Evolutionary conservation across 2,113 vertebrate species (phyloP).

Genomic region (Struthidea cinerea): DNA sequence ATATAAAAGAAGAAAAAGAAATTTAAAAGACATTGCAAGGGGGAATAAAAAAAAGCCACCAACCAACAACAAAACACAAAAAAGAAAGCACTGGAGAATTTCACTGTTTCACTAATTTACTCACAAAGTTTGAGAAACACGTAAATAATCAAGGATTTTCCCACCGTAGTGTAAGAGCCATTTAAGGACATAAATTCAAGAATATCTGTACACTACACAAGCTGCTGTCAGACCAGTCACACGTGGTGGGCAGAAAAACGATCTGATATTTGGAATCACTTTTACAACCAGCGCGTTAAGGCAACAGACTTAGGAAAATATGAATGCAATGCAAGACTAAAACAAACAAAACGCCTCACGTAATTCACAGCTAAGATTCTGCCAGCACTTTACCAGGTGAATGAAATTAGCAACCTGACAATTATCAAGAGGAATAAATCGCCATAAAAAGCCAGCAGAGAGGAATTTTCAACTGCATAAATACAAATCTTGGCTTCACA

Average conservation of each 20-base stretch:
- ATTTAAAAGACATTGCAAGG: background rate
- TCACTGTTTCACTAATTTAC: background rate
- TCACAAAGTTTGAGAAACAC: background rate
- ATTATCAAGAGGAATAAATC: background rate
- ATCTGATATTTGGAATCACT: background rate
- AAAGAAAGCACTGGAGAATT: background rate
- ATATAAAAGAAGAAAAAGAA: background rate
- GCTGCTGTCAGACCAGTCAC: background rate
- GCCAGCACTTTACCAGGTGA: background rate
- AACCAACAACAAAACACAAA: background rate
- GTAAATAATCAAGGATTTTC: background rate
- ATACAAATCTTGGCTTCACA: background rate
- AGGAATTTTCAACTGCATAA: background rate
- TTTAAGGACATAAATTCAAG: background rate
- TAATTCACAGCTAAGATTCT: background rate
- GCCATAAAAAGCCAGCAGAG: background rate
- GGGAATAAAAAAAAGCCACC: background rate
- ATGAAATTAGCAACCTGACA: background rate
- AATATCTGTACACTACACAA: background rate
- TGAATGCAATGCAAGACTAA: slow-evolving; percentile 14
- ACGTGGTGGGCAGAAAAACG: background rate
- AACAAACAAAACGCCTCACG: background rate
- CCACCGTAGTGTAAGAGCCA: rapidly evolving
- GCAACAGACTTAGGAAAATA: background rate
- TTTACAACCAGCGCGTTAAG: rapidly evolving